Evolutionary conservation across 2,113 vertebrate genomes (phyloP).

Genomic region (Xyliphius kryptos): DNA sequence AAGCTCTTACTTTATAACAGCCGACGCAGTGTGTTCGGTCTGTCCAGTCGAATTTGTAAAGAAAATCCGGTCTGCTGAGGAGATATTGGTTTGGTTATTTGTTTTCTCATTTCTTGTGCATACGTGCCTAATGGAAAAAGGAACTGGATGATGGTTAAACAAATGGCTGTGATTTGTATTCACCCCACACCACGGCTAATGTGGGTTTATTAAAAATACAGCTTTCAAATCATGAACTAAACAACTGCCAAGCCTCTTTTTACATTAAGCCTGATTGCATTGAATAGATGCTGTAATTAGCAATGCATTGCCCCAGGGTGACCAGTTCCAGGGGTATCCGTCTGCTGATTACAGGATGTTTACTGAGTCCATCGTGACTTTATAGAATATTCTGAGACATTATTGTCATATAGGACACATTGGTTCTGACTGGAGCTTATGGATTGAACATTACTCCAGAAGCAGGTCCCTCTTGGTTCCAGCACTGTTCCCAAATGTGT

Average conservation of each 20-base stretch:
- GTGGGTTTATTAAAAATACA: conserved; percentile 4
- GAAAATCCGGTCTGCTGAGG: too few species aligned
- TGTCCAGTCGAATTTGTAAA: not conserved
- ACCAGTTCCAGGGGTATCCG: too few species aligned
- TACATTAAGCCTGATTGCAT: not conserved
- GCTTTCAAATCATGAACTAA: not conserved
- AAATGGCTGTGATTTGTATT: not conserved
- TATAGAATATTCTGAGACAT: too few species aligned
- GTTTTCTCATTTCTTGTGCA: not conserved
- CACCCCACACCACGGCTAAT: not conserved
- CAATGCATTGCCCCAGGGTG: not conserved
- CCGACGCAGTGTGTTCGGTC: not conserved
- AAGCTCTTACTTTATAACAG: too few species aligned
- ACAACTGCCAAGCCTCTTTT: not conserved
- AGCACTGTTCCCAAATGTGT: too few species aligned
- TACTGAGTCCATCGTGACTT: too few species aligned
- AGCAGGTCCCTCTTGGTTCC: too few species aligned
- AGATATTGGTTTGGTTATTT: conserved; percentile 1
- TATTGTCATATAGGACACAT: too few species aligned
- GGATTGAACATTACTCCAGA: too few species aligned
- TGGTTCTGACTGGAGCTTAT: too few species aligned
- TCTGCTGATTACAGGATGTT: too few species aligned
- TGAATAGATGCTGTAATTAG: not conserved
- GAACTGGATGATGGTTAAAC: not conserved
- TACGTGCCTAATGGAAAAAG: not conserved